These are phyloP conservation scores for Oscheius sp. DNA, from an alignment of 2,888 invertebrate genomes.

Conservation along the genomic window DNA sequence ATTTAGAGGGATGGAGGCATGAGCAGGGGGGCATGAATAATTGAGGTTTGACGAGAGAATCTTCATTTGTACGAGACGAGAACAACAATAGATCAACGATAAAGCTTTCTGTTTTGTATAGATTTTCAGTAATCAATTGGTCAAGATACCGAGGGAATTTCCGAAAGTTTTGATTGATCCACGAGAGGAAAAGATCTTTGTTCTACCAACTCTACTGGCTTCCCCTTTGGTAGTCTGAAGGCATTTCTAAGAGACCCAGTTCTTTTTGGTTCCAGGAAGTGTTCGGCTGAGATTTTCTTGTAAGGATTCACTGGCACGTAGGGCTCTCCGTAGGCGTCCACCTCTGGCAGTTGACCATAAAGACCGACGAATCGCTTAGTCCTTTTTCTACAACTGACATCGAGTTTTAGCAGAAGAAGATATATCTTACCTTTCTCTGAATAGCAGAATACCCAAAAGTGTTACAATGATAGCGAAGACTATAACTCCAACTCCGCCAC, in stretches of 20 bases:
- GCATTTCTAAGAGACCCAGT: constrained; percentile 18
- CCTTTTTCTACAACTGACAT: constrained; percentile 13
- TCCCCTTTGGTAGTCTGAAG: background rate
- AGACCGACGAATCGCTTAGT: background rate
- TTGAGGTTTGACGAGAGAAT: no score
- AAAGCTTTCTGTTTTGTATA: constrained; percentile 14
- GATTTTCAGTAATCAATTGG: background rate
- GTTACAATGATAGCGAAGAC: background rate
- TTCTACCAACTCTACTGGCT: background rate
- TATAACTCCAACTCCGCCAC: background rate
- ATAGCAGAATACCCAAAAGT: constrained; percentile 4
- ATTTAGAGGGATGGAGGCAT: no score
- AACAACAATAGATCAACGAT: background rate
- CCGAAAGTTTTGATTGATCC: background rate
- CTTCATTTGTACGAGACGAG: no score
- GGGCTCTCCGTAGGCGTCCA: constrained; percentile 18
- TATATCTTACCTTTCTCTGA: constrained; percentile 18
- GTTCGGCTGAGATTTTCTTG: constrained; percentile 13
- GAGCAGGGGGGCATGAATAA: no score
- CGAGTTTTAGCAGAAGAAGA: background rate
- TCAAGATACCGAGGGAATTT: constrained; percentile 11
- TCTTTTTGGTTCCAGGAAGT: background rate
- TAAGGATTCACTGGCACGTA: constrained; percentile 19
- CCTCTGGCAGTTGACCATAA: constrained; percentile 16
- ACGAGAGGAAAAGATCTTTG: background rate